Evolutionary conservation across 2,113 vertebrate species (phyloP).

Genomic region (Hyperoodon ampullatus): DNA sequence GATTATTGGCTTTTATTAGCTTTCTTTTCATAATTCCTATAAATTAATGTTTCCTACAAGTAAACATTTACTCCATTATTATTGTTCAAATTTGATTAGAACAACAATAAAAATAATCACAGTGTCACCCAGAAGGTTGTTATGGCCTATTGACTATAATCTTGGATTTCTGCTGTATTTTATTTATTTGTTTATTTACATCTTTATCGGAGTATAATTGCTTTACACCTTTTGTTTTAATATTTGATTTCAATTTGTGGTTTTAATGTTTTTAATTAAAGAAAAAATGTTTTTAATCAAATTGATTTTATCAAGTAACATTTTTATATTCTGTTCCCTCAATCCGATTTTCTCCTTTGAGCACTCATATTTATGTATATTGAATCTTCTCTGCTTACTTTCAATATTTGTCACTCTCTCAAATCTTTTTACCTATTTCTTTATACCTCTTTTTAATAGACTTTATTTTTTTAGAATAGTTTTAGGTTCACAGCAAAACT

Average conservation of each 20-base stretch:
- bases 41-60: background rate
- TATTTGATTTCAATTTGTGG: background rate
- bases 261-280: background rate
- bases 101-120: background rate
- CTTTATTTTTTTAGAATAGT: background rate
- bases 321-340: background rate
- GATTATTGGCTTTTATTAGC: background rate
- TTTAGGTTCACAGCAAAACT: background rate
- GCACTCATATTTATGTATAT: background rate
- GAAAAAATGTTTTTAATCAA: background rate
- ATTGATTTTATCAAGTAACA: background rate
- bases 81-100: background rate
- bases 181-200: background rate
- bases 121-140: background rate
- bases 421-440: background rate
- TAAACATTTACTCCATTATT: background rate
- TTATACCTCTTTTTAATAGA: background rate
- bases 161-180: background rate
- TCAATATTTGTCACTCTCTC: background rate
- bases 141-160: background rate
- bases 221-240: background rate
- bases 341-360: background rate
- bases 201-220: no score
- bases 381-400: background rate
- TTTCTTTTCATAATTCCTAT: background rate